A percentile compares a stretch with the other conserved stretches of the same genome.
phyloP scores from a whole-genome alignment of 2,888 invertebrate genomes.

The Chrysolina oricalcia region DNA sequence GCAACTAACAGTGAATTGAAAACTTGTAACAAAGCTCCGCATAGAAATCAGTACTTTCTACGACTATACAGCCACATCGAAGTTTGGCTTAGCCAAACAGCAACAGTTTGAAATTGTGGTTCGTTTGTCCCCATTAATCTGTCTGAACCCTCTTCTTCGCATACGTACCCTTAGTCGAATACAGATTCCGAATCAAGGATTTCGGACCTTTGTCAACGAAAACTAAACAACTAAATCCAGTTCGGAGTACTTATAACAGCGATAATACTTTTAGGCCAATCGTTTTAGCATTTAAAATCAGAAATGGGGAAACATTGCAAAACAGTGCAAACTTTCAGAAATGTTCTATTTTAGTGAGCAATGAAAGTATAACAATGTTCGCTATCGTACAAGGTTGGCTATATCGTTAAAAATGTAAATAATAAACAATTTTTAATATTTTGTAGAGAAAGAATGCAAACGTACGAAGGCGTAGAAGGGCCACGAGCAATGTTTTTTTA shows the following conservation, averaged over 20 bases:
- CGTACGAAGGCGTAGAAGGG: no score
- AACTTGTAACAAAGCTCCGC: background rate
- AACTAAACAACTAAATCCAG: slow-evolving; percentile 17
- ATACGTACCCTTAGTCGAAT: background rate
- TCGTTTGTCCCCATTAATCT: background rate
- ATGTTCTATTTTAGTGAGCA: no score
- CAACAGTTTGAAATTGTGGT: slow-evolving; percentile 9
- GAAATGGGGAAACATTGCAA: no score
- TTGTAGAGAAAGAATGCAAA: no score
- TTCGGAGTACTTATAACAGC: slow-evolving; percentile 8
- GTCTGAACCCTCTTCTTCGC: slow-evolving; percentile 1
- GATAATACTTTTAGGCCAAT: slow-evolving; percentile 18
- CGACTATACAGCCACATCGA: background rate
- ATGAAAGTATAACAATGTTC: no score
- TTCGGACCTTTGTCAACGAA: slow-evolving; percentile 21
- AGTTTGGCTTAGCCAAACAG: slow-evolving; percentile 12
- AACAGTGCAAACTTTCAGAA: no score
- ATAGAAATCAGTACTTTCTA: background rate
- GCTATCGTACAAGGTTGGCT: no score
- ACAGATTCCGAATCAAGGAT: background rate
- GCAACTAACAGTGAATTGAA: no score
- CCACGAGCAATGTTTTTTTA: no score
- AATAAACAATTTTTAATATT: no score
- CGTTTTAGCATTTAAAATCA: background rate
- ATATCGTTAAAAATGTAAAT: no score